A percentile compares a stretch with the other conserved stretches of the same genome.
phyloP scores from a whole-genome alignment of 2,888 invertebrate genomes.

The Drosophila eohydei region DNA sequence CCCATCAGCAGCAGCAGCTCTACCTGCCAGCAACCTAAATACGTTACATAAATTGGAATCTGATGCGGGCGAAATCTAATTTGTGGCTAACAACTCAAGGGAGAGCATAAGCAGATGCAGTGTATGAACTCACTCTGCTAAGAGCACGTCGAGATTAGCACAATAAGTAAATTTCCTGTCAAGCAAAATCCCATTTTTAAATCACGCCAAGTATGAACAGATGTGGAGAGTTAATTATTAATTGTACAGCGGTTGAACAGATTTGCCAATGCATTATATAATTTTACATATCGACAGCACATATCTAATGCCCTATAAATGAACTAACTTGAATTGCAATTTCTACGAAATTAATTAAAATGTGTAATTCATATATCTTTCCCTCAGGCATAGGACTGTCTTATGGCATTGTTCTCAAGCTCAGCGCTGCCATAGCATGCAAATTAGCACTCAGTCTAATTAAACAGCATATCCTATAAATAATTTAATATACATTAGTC shows the following conservation, averaged over 20 bases:
- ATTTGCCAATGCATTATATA: too few species aligned
- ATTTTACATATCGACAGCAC: too few species aligned
- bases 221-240: too few species aligned
- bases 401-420: neutral
- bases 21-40: constrained; percentile 7
- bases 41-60: constrained; percentile 22
- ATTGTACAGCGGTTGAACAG: neutral
- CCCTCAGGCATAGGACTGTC: neutral
- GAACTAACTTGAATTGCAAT: neutral
- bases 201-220: neutral
- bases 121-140: neutral
- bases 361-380: neutral
- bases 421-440: neutral
- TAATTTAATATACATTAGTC: neutral
- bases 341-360: neutral
- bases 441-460: constrained; percentile 3
- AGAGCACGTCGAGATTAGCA: neutral
- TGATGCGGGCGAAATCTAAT: constrained; percentile 20
- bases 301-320: neutral
- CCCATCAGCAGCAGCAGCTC: neutral
- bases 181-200: neutral
- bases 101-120: neutral
- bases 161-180: constrained; percentile 1
- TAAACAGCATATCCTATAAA: neutral
- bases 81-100: constrained; percentile 6